Evolutionary conservation across 2,113 vertebrate species (phyloP).

Genomic region (Eulemur rufifrons): DNA sequence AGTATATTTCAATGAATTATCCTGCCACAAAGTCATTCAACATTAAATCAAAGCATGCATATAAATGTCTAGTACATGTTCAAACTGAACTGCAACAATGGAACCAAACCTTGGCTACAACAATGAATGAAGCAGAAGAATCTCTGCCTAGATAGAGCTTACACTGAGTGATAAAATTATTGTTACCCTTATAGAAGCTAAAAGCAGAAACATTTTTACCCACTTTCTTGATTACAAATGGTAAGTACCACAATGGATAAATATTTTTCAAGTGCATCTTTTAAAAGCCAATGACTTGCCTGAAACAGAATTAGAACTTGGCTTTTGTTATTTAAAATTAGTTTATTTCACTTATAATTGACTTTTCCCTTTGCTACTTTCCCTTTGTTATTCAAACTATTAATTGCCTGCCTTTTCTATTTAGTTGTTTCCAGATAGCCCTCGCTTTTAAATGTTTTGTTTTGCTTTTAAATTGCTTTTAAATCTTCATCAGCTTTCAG

Average conservation of each 20-base stretch:
- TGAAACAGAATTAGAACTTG: neutral
- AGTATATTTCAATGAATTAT: neutral
- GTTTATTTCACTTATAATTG: slow-evolving; percentile 49
- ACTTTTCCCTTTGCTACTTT: neutral
- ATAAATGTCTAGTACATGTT: neutral
- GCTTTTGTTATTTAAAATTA: slow-evolving; percentile 49
- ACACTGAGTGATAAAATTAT: neutral
- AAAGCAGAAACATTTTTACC: neutral
- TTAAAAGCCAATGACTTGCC: neutral
- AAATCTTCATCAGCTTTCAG: neutral
- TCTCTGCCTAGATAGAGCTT: neutral
- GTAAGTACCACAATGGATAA: neutral
- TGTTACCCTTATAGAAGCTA: neutral
- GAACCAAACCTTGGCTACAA: neutral
- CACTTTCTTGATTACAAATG: neutral
- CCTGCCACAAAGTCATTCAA: neutral
- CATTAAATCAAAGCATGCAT: neutral
- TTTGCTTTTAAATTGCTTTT: neutral
- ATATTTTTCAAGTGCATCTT: neutral
- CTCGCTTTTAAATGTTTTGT: neutral
- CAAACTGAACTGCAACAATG: neutral
- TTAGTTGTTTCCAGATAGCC: neutral
- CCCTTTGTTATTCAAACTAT: neutral
- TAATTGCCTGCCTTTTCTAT: neutral
- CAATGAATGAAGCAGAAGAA: neutral